A percentile compares a stretch with the other conserved stretches of the same genome.
phyloP scores from a whole-genome alignment of 2,888 invertebrate species.

The Eurois occulta region DNA sequence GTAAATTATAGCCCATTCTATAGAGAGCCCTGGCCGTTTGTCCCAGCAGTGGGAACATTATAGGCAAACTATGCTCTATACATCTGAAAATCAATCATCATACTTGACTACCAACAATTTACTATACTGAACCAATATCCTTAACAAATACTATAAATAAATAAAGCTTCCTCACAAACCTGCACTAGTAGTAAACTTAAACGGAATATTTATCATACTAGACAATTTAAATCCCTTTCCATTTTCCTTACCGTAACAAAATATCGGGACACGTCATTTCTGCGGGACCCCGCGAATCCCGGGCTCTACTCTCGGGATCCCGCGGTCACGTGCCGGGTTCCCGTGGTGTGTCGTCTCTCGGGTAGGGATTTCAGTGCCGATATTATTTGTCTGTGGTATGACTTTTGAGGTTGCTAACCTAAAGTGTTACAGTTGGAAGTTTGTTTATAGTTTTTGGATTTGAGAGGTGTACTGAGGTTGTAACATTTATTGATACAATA shows the following conservation, averaged over 20 bases:
- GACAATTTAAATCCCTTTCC: conserved; percentile 63
- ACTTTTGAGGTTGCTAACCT: conserved; percentile 25
- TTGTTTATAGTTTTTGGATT: not conserved
- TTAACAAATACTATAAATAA: conserved; percentile 38
- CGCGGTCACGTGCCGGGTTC: conserved; percentile 65
- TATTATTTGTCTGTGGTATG: conserved; percentile 55
- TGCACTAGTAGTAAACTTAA: conserved; percentile 42
- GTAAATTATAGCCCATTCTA: too few species aligned
- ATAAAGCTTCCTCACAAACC: conserved; percentile 19
- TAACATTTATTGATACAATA: not conserved
- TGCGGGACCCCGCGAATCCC: conserved; percentile 56
- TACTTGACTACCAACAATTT: conserved; percentile 21
- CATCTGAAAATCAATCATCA: not conserved
- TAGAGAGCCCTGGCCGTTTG: too few species aligned
- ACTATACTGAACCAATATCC: conserved; percentile 35
- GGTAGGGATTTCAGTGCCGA: conserved; percentile 40
- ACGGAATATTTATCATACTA: conserved; percentile 56
- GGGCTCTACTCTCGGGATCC: conserved; percentile 50
- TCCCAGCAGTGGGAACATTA: too few species aligned
- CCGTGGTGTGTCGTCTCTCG: conserved; percentile 37
- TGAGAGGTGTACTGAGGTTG: not conserved
- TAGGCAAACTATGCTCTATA: too few species aligned
- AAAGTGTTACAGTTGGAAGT: conserved; percentile 1
- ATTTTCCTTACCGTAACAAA: conserved; percentile 63
- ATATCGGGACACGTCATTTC: conserved; percentile 70